Evolutionary conservation across 2,888 invertebrate species (phyloP), one percentile per base, ranked within the genome.

Genomic region (Conops quadrifasciatus): DNA sequence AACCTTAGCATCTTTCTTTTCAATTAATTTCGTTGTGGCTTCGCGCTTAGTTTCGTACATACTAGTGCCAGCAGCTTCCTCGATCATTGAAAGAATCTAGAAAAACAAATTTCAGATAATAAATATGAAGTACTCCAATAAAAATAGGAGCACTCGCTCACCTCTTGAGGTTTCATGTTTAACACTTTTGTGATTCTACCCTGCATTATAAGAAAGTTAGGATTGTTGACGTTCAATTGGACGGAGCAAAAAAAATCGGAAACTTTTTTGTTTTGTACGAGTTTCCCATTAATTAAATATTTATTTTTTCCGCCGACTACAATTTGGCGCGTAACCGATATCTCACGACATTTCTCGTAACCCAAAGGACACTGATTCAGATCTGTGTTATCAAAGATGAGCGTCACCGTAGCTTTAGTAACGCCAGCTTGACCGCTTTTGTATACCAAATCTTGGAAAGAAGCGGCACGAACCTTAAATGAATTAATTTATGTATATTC

Each of bases 131-230:
- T 53, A 43, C n/a, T n/a, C n/a, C n/a, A n/a, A n/a, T n/a, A n/a
- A n/a, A n/a, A n/a, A n/a, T n/a, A n/a, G n/a, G 15, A 19, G 19
- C 13, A 28, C 26, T n/a, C 53, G 75, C 81, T 82, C 85, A 95
- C 95, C 89, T 99, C 98, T 59, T 91, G 90, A 0, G 99, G 97
- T 83, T 98, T 99, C 98, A 99, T 99, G 84, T 97, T 98, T 30
- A 99, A 88, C 2, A 99, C 98, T 88, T 99, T 98, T 1, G 98
- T 98, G 77, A 99, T 97, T 75, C 97, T 90, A 0, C 99, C 99
- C 88, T 99, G 99, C 98, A 99, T 98, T 81, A 99, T 99, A 47
- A 99, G 90, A 87, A 98, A 99, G 85, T 99, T 98, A 0, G 99
- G 99, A 87, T 99, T 99, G 87, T 99, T 99, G 1, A 99, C 96